A percentile compares a stretch with the other conserved stretches of the same genome.
These are phyloP conservation scores for Emydocephalus ijimae DNA, from an alignment of 2,113 vertebrate genomes.

Conservation along the genomic window DNA sequence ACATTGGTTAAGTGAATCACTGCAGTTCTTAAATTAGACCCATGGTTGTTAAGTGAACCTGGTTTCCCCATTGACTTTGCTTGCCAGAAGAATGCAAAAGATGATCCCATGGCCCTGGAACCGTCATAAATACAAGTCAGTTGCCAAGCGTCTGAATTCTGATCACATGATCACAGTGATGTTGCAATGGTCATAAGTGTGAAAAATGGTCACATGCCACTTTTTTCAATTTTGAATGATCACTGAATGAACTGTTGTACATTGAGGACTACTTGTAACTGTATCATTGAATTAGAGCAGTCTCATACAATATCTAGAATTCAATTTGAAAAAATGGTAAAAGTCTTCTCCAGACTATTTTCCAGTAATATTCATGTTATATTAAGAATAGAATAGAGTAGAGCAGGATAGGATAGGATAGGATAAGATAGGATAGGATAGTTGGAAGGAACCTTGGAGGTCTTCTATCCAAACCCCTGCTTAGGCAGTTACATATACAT, in stretches of 20 bases:
- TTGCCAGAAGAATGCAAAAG: neutral
- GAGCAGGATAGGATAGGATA: too few species aligned
- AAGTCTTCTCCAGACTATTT: conserved; percentile 25
- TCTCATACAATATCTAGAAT: conserved; percentile 22
- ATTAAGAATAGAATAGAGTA: conserved; percentile 1
- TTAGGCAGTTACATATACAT: too few species aligned
- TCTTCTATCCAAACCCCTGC: too few species aligned
- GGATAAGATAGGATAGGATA: too few species aligned
- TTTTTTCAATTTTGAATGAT: neutral
- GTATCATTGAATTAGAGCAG: conserved; percentile 29
- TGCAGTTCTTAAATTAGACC: neutral
- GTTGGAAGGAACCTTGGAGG: too few species aligned
- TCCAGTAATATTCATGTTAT: conserved; percentile 50
- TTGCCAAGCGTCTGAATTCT: neutral
- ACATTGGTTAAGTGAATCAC: neutral
- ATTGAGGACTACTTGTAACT: conserved; percentile 5
- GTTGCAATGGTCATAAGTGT: neutral
- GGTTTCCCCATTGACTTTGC: neutral
- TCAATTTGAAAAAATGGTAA: conserved; percentile 34
- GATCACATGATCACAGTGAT: neutral
- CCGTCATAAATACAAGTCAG: neutral
- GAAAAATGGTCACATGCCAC: neutral
- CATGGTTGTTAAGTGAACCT: neutral
- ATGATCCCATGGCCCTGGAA: neutral
- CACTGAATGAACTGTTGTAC: neutral